A percentile compares a stretch with the other conserved stretches of the same genome.
Evolutionary conservation across 2,888 invertebrate genomes (phyloP).

Genomic region (Cordylochernes scorpioides): DNA sequence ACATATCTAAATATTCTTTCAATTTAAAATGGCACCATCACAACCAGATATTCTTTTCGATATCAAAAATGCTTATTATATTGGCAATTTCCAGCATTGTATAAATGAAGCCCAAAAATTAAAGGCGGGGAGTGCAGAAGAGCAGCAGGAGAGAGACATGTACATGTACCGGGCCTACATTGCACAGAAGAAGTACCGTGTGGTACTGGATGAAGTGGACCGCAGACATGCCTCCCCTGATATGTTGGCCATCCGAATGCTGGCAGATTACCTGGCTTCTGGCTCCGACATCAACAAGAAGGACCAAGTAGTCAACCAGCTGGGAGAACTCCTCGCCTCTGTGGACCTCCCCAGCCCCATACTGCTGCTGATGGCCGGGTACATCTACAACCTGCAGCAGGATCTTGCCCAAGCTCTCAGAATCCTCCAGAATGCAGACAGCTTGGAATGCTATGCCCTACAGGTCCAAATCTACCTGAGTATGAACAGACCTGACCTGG

Average conservation of each 20-base stretch:
- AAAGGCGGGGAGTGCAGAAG: constrained; percentile 43
- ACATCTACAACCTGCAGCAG: constrained; percentile 62
- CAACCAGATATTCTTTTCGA: constrained; percentile 72
- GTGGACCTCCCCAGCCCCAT: constrained; percentile 7
- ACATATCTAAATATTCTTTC: no score
- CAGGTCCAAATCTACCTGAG: constrained; percentile 58
- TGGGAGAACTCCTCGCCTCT: no score
- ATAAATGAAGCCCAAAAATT: constrained; percentile 74
- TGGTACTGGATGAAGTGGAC: constrained; percentile 74
- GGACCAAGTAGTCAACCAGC: no score
- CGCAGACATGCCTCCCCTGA: constrained; percentile 29
- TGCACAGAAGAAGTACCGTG: constrained; percentile 62
- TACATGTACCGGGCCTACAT: constrained; percentile 70
- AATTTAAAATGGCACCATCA: background rate
- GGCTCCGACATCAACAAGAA: no score
- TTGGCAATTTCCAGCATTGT: constrained; percentile 83
- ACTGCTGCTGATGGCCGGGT: constrained; percentile 42
- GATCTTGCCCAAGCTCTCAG: constrained; percentile 68
- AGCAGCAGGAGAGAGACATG: constrained; percentile 46
- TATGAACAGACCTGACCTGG: constrained; percentile 71
- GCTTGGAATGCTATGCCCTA: constrained; percentile 55
- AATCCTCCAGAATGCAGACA: constrained; percentile 53
- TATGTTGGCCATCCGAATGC: constrained; percentile 48
- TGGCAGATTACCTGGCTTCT: constrained; percentile 81
- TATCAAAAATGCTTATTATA: constrained; percentile 78